Base-by-base conservation (phyloP, 1,140 invertebrate species). In the Vanessa atalanta region DNA sequence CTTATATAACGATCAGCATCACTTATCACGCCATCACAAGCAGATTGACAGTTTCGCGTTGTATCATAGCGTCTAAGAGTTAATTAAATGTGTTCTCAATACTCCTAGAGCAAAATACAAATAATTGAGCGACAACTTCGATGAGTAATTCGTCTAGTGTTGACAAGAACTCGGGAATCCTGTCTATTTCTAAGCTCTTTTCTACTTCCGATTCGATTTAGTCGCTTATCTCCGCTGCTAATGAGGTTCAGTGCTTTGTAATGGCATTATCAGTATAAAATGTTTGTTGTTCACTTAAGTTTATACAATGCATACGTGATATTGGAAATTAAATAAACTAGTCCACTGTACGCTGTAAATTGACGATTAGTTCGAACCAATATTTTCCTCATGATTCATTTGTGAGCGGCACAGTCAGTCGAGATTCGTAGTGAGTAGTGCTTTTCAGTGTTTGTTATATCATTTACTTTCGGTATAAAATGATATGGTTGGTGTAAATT, bases 311-410 rank as follows among this genome's bases (percentile, higher is more conserved):
- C 78, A 37, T 70, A 79, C 75, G 69, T 78, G 78, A 77, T 81
- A 77, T 79, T 83, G 75, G 64, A 84, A 84, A 86, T 84, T 83
- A 85, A 82, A 82, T 79, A 80, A 85, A 84, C 76, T 83, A 85
- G 83, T 84, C 69, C 74, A 83, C 69, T 79, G 77, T 82, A 70
- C 74, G 77, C 81, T 75, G 83, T 88, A 88, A 72, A 88, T 86
- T 87, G 87, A 88, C 86, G 80, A 83, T 84, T 80, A 78, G 80
- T 85, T 84, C 84, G 77, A 74, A 82, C 65, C 78, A 83, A 85
- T 83, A 81, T 90, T 91, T 91, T 90, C 88, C 88, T 89, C 65
- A 76, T 90, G 85, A 88, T 75, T 87, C 88, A 87, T 82, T 76
- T 71, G 50, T 67, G 13, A 66, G 60, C 55, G 23, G 26, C 16